Evolutionary conservation across 2,797 vertebrate genomes (phyloP).

Genomic region (Thalassophryne amazonica): DNA sequence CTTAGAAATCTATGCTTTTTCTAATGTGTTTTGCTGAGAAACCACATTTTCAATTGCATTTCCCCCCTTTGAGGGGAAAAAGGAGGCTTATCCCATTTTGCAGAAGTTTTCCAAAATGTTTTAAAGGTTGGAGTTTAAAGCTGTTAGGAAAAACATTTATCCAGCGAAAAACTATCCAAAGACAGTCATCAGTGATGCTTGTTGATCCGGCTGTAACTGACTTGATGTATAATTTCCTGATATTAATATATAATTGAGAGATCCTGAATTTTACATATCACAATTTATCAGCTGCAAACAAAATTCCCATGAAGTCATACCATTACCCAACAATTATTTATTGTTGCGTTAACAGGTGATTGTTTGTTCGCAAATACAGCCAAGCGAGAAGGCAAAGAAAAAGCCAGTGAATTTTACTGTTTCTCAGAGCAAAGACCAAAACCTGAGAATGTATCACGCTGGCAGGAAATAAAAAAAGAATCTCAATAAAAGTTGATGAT

Average conservation of each 20-base stretch:
- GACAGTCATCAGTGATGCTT: slow-evolving; percentile 47
- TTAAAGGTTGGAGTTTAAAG: neutral
- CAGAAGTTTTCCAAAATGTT: neutral
- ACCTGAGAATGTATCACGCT: slow-evolving; percentile 60
- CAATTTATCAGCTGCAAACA: slow-evolving; percentile 53
- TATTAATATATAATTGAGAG: slow-evolving; percentile 54
- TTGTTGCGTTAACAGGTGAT: slow-evolving; percentile 70
- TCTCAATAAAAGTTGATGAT: slow-evolving; percentile 36
- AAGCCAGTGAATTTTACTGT: slow-evolving; percentile 35
- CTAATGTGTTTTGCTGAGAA: no score
- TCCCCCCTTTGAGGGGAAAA: no score
- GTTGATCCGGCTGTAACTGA: slow-evolving; percentile 74
- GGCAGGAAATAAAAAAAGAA: neutral
- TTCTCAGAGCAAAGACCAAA: slow-evolving; percentile 43
- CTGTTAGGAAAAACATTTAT: neutral
- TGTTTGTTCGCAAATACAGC: slow-evolving; percentile 78
- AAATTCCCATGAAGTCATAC: slow-evolving; percentile 52
- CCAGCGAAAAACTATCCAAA: slow-evolving; percentile 42
- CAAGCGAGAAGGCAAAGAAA: slow-evolving; percentile 29
- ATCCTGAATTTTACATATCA: slow-evolving; percentile 65
- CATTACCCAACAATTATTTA: slow-evolving; percentile 60
- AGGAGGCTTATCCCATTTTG: no score
- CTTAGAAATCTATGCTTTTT: no score
- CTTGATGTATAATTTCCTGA: slow-evolving; percentile 70
- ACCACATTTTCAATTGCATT: no score